Base-by-base conservation (phyloP, 1,140 invertebrate species). In the Zeugodacus cucurbitae region DNA sequence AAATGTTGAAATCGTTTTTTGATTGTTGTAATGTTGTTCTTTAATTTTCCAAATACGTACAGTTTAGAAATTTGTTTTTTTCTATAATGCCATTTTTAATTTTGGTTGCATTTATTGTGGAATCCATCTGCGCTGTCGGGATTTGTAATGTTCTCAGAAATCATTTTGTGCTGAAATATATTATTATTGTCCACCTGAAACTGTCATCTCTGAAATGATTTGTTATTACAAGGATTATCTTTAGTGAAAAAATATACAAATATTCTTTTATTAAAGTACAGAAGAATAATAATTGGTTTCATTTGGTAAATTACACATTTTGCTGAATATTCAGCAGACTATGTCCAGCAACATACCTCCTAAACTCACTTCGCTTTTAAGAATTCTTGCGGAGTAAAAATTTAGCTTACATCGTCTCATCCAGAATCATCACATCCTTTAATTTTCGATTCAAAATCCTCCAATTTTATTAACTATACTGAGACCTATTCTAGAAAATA, bases 1-100 rank as follows among this genome's bases (percentile, higher is more conserved):
- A 82, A 82, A 41, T n/a, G 41, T 48, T 26, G 41, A 82, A 82
- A 82, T 82, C 29, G 74, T 14, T 82, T 82, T 82, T 82, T 82
- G 74, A 82, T 82, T 82, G 74, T 82, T 82, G 74, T 82, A 82
- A 48, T 48, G 74, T 82, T 82, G 20, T 82, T 82, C 22, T 82
- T 82, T 82, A 82, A 82, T 82, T 82, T 82, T 54, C 74, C n/a
- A 82, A 82, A 29, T 82, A 48, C 22, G 32, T 29, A 48, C 29
- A 29, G 20, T 54, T 82, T 48, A 48, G n/a, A 44, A 78, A 78
- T 34, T 14, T 70, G 10, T 70, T 29, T 70, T 34, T 29, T 26
- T 67, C 29, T 1, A 20, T 70, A 14, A 29, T 70, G 64, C 32
- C 70, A 74, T n/a, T 74, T 48, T 48, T 82, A 14, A 82, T 48